Base-by-base conservation (phyloP, 2,797 vertebrate species). In the Hydrolagus colliei region DNA sequence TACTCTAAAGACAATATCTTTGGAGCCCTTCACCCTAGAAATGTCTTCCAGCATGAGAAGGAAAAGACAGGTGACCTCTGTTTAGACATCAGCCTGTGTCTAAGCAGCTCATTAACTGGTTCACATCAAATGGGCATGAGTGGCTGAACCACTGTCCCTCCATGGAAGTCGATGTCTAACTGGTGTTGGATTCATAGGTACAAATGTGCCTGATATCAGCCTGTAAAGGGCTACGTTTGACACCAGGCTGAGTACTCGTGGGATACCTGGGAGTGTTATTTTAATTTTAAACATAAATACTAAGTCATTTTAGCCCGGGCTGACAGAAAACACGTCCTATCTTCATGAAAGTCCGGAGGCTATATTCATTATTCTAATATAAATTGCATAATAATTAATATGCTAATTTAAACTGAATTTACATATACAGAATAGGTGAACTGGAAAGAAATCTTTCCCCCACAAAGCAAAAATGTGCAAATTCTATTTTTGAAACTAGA, bases 271-370 rank as follows among this genome's bases (percentile, higher is more conserved):
- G 52, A 68, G 32, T 41, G 65, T 18, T 71, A 67, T 11, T 71
- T 84, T 71, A 84, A 84, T 71, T 71, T 84, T 71, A n/a, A 84
- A 41, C 79, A 84, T 84, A 84, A 71, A 84, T 84, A 84, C 20
- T 12, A 80, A 67, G 63, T 7, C 18, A 35, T 65, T 80, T 80
- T 27, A 80, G 8, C 63, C 14, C 14, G 12, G 41, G 14, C 63
- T 35, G 62, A 71, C 65, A 20, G 18, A 84, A 18, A 59, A 84
- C 79, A 13, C 67, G 79, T 12, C 79, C 79, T 68, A 84, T 84
- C 71, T 84, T 84, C 41, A n/a, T 71, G 32, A 10, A 20, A 32
- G 41, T 52, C 65, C 35, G 1, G 79, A 84, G 79, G 79, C 32
- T 84, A 84, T 63, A 84, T 41, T 84, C 65, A 84, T 84, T 84